Base-by-base conservation (phyloP, 1,140 invertebrate species). In the Cotesia glomerata region DNA sequence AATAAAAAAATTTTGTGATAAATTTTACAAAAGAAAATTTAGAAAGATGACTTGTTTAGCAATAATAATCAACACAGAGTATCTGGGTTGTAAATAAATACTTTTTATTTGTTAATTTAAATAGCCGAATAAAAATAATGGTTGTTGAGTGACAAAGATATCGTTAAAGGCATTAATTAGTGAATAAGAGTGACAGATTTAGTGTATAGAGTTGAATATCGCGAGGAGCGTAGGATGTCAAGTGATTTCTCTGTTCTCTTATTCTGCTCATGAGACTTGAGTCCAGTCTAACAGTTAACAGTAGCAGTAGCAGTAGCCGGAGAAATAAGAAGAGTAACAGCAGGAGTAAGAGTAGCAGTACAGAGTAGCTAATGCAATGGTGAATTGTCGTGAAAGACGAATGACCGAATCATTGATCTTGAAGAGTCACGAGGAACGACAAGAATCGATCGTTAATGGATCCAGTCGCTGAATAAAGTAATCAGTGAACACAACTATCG, bases 321-420 rank as follows among this genome's bases (percentile, higher is more conserved):
- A 8, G 7, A 7, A 45, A 9, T 45, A 45, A 5, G 11, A 18
- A 14, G 11, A 14, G 16, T 7, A 56, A 14, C 3, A 16, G 52
- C 13, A 56, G 7, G 52, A 56, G 52, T 14, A 14, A 56, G n/a
- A 56, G 16, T 61, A 32, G 7, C 58, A 13, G 58, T 14, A 16
- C 5, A 18, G 52, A 49, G 45, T 26, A 63, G 26, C 35, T n/a
- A 51, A 49, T 52, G 52, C 18, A 34, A 35, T 35, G 65, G 51
- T 13, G 65, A 52, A 56, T 35, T 59, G 66, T 59, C 52, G 34
- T 34, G 34, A 56, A 56, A 59, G 36, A 18, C 11, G 66, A 39
- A 69, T 69, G 54, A 69, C 66, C 66, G 35, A 69, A 59, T 69
- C 66, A 56, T 69, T 69, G 52, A 69, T 59, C 66, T 54, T 18